phyloP scores from a whole-genome alignment of 2,797 vertebrate species.

The Glyptemys insculpta region DNA sequence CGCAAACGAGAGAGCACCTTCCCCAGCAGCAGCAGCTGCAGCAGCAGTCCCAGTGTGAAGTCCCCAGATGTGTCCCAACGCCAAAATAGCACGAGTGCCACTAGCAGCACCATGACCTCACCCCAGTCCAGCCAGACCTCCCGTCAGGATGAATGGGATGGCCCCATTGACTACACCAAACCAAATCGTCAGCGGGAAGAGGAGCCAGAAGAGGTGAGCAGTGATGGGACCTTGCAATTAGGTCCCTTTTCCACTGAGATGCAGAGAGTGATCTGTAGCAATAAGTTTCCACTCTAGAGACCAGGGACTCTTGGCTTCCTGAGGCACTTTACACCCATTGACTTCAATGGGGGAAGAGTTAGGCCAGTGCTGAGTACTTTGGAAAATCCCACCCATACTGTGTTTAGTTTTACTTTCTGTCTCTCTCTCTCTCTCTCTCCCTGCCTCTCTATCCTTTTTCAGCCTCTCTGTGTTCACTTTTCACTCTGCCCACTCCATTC shows the following conservation, averaged over 20 bases:
- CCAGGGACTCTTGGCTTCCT: not conserved
- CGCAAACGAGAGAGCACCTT: conserved; percentile 87
- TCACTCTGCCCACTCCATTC: not conserved
- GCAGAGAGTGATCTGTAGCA: not conserved
- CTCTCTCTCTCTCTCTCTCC: not conserved
- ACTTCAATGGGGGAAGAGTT: not conserved
- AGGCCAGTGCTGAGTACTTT: not conserved
- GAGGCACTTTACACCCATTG: not conserved
- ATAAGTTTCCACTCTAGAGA: not conserved
- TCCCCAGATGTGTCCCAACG: conserved; percentile 92
- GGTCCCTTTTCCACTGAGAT: not conserved
- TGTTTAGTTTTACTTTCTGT: not conserved
- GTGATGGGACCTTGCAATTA: not conserved
- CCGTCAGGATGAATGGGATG: conserved; percentile 97
- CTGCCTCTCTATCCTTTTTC: not conserved
- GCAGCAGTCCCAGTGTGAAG: conserved; percentile 90
- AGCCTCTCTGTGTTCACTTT: not conserved
- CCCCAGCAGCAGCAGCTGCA: conserved; percentile 86
- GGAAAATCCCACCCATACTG: not conserved
- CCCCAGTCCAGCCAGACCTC: conserved; percentile 90
- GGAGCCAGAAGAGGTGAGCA: conserved; percentile 92
- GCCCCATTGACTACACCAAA: conserved; percentile 98
- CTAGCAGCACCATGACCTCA: conserved; percentile 91
- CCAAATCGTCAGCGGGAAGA: conserved; percentile 95
- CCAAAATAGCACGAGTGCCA: conserved; percentile 90